These are phyloP conservation scores for Leptarthrus brevirostris DNA, from an alignment of 2,888 invertebrate species.

Conservation along the genomic window DNA sequence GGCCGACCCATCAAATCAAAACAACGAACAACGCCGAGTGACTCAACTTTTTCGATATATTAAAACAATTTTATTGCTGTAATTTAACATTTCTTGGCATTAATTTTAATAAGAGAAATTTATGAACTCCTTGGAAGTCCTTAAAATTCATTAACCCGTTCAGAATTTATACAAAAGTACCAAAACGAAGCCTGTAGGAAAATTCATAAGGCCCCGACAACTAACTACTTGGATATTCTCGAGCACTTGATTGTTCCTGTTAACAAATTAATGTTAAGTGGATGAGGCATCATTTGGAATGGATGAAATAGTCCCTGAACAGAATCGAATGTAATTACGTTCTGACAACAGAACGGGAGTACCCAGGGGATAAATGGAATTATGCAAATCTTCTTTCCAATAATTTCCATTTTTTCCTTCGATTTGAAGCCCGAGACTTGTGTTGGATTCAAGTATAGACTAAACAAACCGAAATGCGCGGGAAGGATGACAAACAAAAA, in stretches of 20 bases:
- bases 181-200: background rate
- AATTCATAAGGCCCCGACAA: background rate
- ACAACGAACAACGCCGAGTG: too few relatives aligned
- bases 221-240: conserved; percentile 23
- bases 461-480: background rate
- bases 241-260: conserved; percentile 41
- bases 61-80: too few relatives aligned
- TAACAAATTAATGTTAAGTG: conserved; percentile 44
- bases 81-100: too few relatives aligned
- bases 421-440: conserved; percentile 28
- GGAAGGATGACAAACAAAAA: background rate
- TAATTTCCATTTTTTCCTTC: conserved; percentile 46
- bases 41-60: too few relatives aligned
- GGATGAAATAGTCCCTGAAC: conserved; percentile 44
- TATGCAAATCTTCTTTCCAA: conserved; percentile 44
- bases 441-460: conserved; percentile 11
- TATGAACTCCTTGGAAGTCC: too few relatives aligned
- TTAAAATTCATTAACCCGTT: background rate
- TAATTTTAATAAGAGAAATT: too few relatives aligned
- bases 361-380: conserved; percentile 44
- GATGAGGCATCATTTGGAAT: conserved; percentile 39
- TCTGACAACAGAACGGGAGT: conserved; percentile 33
- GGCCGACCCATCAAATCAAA: too few relatives aligned
- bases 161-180: conserved; percentile 31
- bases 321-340: conserved; percentile 44